Evolutionary conservation across 2,113 vertebrate species (phyloP), one percentile per base, ranked within the genome.

Genomic region (Alces alces): DNA sequence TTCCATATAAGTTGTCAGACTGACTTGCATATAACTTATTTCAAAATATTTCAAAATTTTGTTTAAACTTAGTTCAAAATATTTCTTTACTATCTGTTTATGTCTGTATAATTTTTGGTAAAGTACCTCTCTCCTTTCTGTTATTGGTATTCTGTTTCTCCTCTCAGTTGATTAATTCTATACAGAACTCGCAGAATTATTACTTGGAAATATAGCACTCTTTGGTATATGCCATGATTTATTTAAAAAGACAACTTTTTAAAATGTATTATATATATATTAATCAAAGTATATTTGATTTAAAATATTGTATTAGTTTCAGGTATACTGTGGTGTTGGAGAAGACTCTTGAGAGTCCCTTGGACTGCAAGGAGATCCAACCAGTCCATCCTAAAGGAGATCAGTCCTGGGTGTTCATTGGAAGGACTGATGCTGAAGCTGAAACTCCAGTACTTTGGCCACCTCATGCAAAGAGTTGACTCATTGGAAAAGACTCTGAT

Each of bases 391-490:
- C 47, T 50, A 13, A 50, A 50, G 47, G 47, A 50, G 47, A 50
- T 12, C 47, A 50, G 12, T 13, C 47, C 47, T 50, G 47, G 12
- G 12, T 50, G 0, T 50, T 50, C 12, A 50, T 3, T 50, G 47
- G 2, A 50, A 50, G 47, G 47, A 50, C 47, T 50, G 12, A 50
- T 50, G 12, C 47, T 50, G 47, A 50, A 50, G 47, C 47, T 50
- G 47, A 50, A 50, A 50, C 47, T 50, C 47, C 47, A 50, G 3
- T 50, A 50, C 12, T 50, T 3, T 50, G 47, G 47, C 47, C 12
- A 50, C 12, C 12, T 50, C 1, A 50, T 14, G 47, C 3, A 0
- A 50, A 50, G 47, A 50, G 12, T 0, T 50, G 47, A 14, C 47
- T 50, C 47, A 50, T 50, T 50, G 1, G 47, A 13, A 50, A 50